These are phyloP conservation scores for Ariopsis seemanni DNA, from an alignment of 2,113 vertebrate species.

Conservation along the genomic window DNA sequence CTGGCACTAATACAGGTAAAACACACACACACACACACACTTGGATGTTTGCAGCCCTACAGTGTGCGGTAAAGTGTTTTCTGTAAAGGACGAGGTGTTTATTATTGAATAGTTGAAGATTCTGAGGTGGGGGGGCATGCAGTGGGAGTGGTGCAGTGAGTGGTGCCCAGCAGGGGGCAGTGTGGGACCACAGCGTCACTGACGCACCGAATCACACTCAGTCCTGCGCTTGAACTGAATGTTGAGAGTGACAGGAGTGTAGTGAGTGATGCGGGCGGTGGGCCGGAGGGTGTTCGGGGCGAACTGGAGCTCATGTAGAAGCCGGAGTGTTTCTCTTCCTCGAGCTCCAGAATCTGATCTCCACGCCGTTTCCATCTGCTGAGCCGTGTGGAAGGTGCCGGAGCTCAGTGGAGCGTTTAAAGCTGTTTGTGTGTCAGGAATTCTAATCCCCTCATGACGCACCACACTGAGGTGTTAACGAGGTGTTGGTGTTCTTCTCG, in stretches of 20 bases:
- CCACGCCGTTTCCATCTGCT: too few species aligned
- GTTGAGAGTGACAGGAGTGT: too few species aligned
- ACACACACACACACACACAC: not conserved
- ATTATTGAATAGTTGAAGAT: not conserved
- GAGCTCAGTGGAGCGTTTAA: too few species aligned
- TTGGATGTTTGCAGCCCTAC: not conserved
- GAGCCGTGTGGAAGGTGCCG: too few species aligned
- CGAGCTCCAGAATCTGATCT: too few species aligned
- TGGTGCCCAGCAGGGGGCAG: not conserved
- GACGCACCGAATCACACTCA: not conserved
- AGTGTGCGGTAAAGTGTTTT: not conserved
- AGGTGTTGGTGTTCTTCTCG: not conserved
- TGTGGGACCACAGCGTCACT: not conserved
- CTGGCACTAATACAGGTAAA: conserved; percentile 92
- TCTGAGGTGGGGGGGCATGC: not conserved
- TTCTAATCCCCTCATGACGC: too few species aligned
- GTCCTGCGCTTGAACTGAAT: not conserved
- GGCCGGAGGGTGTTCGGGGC: not conserved
- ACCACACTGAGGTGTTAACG: not conserved
- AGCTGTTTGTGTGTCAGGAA: too few species aligned
- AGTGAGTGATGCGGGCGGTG: too few species aligned
- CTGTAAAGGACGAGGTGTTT: not conserved
- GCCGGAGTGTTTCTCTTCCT: too few species aligned
- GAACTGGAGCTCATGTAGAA: not conserved
- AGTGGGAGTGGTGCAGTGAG: too few species aligned